These are phyloP conservation scores for Equus quagga DNA, from an alignment of 2,113 vertebrate species.

Conservation along the genomic window DNA sequence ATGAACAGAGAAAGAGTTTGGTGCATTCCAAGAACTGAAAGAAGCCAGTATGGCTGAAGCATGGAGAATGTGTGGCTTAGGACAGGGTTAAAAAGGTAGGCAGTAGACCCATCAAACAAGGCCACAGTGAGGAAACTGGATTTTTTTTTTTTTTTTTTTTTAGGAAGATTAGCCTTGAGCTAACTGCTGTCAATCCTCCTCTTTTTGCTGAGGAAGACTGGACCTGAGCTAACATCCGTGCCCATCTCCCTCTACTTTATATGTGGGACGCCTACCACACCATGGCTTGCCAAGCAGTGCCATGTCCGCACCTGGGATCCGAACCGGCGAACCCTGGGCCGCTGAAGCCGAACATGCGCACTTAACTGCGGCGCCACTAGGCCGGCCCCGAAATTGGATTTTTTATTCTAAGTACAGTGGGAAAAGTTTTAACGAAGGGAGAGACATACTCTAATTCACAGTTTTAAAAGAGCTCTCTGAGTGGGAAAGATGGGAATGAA, in stretches of 20 bases:
- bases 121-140: neutral
- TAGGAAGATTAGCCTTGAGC: too few relatives aligned
- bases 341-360: too few relatives aligned
- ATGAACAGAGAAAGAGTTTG: neutral
- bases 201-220: too few relatives aligned
- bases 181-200: too few relatives aligned
- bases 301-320: too few relatives aligned
- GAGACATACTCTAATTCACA: neutral
- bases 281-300: too few relatives aligned
- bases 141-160: neutral
- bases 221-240: too few relatives aligned
- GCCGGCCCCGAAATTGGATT: neutral
- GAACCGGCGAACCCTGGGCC: too few relatives aligned
- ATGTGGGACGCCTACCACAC: too few relatives aligned
- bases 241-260: too few relatives aligned
- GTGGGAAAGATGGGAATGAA: neutral
- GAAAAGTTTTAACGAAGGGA: neutral
- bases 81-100: neutral
- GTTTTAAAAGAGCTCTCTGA: neutral
- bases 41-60: neutral
- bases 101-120: neutral
- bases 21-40: neutral
- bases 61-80: neutral
- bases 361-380: too few relatives aligned
- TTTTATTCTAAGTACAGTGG: neutral